phyloP scores from a whole-genome alignment of 2,888 invertebrate species.

The Pollenia amentaria region DNA sequence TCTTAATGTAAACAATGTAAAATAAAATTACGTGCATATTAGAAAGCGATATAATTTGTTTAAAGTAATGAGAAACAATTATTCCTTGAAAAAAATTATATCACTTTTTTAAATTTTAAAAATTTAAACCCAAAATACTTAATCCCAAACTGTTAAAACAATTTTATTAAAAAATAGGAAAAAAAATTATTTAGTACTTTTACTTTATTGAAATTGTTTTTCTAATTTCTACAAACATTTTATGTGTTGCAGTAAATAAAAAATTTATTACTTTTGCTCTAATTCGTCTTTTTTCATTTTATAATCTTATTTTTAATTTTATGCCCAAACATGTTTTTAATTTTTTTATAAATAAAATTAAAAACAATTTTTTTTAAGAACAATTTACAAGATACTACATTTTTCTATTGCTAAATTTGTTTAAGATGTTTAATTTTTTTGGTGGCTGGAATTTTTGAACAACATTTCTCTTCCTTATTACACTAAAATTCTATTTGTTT shows the following conservation, averaged over 20 bases:
- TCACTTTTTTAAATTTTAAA: no score
- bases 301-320: conserved; percentile 52
- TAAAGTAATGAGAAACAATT: no score
- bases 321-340: conserved; percentile 44
- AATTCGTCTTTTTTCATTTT: conserved; percentile 1
- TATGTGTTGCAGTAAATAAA: background rate
- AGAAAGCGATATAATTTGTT: no score
- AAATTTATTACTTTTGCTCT: background rate
- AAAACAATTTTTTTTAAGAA: conserved; percentile 49
- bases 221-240: background rate
- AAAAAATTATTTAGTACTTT: no score
- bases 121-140: no score
- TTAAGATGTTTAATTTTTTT: background rate
- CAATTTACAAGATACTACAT: conserved; percentile 51
- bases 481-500: conserved; percentile 46
- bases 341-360: conserved; percentile 61
- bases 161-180: no score
- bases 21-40: no score
- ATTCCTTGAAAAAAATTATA: no score
- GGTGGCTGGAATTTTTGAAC: conserved; percentile 52
- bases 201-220: no score
- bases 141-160: no score
- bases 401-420: background rate
- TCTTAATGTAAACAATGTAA: no score
- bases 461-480: conserved; percentile 52